Conservation (phyloP, 2,113 vertebrate species). For the Muntiacus muntjak region DNA sequence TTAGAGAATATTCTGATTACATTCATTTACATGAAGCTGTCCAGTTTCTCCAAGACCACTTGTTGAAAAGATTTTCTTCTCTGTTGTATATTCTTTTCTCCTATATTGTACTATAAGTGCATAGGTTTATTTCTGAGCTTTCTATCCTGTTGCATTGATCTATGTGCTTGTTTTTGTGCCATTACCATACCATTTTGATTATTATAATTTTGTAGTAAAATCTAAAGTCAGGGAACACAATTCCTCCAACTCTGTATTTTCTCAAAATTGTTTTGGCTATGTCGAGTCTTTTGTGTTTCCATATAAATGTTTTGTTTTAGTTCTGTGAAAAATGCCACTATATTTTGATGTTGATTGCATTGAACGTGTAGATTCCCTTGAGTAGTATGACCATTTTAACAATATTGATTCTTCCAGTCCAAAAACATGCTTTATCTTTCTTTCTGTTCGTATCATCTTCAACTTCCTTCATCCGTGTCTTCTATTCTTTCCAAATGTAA, state of each 20-base stretch:
- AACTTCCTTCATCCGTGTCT: background rate
- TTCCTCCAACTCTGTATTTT: background rate
- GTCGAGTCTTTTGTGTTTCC: background rate
- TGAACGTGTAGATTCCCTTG: background rate
- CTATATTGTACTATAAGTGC: background rate
- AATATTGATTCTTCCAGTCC: background rate
- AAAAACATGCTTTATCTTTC: background rate
- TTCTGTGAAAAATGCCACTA: background rate
- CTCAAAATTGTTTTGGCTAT: background rate
- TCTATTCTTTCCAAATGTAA: background rate
- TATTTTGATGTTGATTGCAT: background rate
- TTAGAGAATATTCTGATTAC: background rate
- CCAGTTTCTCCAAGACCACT: background rate
- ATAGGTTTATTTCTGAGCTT: background rate
- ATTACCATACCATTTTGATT: background rate
- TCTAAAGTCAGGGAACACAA: background rate
- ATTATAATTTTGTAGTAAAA: background rate
- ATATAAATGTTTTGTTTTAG: background rate
- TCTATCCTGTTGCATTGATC: background rate
- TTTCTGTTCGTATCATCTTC: background rate
- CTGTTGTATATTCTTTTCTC: background rate
- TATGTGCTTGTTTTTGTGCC: background rate
- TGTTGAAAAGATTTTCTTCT: background rate
- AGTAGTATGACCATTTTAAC: background rate
- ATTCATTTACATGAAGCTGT: background rate